Base-by-base conservation (phyloP, 2,113 vertebrate species). In the Lagopus leucura region DNA sequence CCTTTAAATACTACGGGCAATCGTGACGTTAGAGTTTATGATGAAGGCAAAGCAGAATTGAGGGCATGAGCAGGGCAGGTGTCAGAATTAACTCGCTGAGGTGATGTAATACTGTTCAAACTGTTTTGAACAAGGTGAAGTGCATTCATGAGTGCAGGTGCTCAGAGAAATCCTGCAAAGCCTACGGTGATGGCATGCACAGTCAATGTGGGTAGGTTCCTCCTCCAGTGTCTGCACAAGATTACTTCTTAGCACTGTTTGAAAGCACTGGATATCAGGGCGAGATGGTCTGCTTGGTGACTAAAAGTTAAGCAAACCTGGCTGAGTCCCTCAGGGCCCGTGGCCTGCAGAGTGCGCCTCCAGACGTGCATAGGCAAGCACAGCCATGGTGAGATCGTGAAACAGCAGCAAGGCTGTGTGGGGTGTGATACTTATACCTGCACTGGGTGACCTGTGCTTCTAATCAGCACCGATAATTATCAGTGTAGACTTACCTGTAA, bases 141-240 rank as follows among this genome's bases (percentile, higher is more conserved):
- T 32, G 19, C 24, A 3, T 34, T 20, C 11, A 1, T 38, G 43
- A 52, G 6, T 13, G 8, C n/a, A 20, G 34, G 34, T 3, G 3
- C 42, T 24, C 6, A 57, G 38, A 52, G 55, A 69, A 69, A 27
- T 8, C 20, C 27, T 1, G 34, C 30, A 13, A 20, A 71, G 48
- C 54, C 52, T 18, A 4, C n/a, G 2, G 1, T 36, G 64, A 45
- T 0, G 1, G 2, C 27, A 1, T 0, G 16, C 0, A 0, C 43
- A 11, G 0, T 24, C 0, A 0, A 27, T 0, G 0, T 78, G 63
- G 77, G 57, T 17, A 20, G 64, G 10, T 21, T 45, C 64, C 30
- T 27, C 22, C 42, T 50, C 25, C 38, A 6, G 27, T 60, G 43
- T 60, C 61, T 38, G 64, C 22, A 2, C 0, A 1, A 93, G 30